Conservation (phyloP, 2,797 vertebrate species). For the Lacerta viridis region DNA sequence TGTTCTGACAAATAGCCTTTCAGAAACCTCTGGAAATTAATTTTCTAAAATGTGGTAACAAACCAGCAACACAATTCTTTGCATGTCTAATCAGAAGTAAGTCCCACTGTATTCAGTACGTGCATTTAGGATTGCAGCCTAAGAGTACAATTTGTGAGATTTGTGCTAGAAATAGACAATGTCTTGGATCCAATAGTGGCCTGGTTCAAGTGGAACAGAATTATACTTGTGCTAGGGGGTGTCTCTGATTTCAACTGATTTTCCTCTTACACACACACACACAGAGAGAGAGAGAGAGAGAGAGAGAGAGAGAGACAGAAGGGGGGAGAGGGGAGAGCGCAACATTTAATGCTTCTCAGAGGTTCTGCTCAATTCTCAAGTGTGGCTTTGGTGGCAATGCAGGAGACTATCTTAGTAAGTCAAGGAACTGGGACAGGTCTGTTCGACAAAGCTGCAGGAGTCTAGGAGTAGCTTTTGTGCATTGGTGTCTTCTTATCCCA, state of each 20-base stretch:
- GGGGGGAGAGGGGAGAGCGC: too few species aligned
- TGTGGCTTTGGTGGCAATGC: too few species aligned
- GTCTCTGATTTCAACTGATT: neutral
- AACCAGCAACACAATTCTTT: neutral
- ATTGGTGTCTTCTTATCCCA: neutral
- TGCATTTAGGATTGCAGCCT: too few species aligned
- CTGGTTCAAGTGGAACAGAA: neutral
- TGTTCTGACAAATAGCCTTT: constrained; percentile 50
- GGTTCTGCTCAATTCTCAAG: neutral
- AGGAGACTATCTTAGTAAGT: neutral
- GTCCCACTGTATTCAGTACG: neutral
- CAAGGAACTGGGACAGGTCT: neutral
- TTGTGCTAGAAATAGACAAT: neutral
- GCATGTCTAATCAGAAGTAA: neutral
- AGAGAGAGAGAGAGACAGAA: too few species aligned
- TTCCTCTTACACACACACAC: too few species aligned
- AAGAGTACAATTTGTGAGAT: too few species aligned
- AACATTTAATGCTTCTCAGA: neutral
- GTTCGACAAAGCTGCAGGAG: neutral
- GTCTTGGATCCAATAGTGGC: neutral
- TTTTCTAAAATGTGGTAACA: constrained; percentile 53
- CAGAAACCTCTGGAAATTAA: constrained; percentile 57
- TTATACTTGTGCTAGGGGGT: neutral
- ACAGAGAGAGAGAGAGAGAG: too few species aligned
- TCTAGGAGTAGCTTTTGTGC: neutral